Evolutionary conservation across 2,797 vertebrate species (phyloP).

Genomic region (Psittacula echo): DNA sequence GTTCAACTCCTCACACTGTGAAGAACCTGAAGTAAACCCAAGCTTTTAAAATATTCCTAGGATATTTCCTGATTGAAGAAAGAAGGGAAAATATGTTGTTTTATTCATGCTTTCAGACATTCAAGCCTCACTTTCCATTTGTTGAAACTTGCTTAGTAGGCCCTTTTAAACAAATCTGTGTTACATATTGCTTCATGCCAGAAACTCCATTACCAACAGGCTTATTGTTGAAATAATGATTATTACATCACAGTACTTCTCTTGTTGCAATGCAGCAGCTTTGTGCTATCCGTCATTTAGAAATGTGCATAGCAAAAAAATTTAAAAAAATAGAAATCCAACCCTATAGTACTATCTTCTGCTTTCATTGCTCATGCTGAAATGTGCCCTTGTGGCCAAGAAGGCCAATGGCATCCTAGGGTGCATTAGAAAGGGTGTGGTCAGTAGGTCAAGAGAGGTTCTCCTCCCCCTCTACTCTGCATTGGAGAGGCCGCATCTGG

Average conservation of each 20-base stretch:
- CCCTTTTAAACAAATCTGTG: neutral
- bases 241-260: neutral
- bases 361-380: neutral
- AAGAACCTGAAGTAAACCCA: neutral
- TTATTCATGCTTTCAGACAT: neutral
- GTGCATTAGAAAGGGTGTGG: too few species aligned
- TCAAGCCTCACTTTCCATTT: neutral
- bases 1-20: neutral
- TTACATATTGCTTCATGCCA: neutral
- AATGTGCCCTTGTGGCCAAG: too few species aligned
- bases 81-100: neutral
- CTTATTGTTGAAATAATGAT: neutral
- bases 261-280: neutral
- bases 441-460: too few species aligned
- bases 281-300: neutral
- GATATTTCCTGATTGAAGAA: neutral
- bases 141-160: neutral
- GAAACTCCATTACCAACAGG: neutral
- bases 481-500: too few species aligned
- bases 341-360: neutral
- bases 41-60: neutral
- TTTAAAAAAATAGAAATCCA: neutral
- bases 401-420: too few species aligned
- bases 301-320: neutral
- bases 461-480: too few species aligned